A percentile compares a stretch with the other conserved stretches of the same genome.
Conservation (phyloP, 2,113 vertebrate genomes). For the Phaetusa simplex region DNA sequence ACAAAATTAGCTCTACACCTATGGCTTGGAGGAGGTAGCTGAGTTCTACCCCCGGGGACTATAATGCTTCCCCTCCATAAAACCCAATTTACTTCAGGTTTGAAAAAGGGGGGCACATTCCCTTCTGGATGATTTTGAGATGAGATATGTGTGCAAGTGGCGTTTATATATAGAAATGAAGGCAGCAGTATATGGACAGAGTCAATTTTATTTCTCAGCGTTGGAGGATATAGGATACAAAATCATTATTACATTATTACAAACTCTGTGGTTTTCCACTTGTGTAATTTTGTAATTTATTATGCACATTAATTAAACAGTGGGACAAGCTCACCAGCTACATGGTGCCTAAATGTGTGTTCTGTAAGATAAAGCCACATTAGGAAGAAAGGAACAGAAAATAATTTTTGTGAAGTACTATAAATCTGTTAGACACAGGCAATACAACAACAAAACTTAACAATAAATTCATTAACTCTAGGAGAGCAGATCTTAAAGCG, state of each 20-base stretch:
- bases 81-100: not conserved
- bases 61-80: not conserved
- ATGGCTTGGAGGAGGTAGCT: not conserved
- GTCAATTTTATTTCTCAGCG: not conserved
- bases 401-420: not conserved
- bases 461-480: not conserved
- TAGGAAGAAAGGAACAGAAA: not conserved
- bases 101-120: not conserved
- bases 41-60: not conserved
- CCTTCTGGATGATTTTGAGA: not conserved
- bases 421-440: not conserved
- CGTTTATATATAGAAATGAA: not conserved
- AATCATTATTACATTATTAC: not conserved
- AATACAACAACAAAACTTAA: not conserved
- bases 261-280: not conserved
- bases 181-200: not conserved
- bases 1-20: not conserved
- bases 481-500: not conserved
- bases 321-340: not conserved
- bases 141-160: too few species aligned
- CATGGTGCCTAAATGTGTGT: not conserved
- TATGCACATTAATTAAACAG: not conserved
- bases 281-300: not conserved
- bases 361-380: not conserved
- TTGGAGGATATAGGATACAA: not conserved